Base-by-base conservation (phyloP, 2,888 invertebrate genomes). In the Camponotus fellah region DNA sequence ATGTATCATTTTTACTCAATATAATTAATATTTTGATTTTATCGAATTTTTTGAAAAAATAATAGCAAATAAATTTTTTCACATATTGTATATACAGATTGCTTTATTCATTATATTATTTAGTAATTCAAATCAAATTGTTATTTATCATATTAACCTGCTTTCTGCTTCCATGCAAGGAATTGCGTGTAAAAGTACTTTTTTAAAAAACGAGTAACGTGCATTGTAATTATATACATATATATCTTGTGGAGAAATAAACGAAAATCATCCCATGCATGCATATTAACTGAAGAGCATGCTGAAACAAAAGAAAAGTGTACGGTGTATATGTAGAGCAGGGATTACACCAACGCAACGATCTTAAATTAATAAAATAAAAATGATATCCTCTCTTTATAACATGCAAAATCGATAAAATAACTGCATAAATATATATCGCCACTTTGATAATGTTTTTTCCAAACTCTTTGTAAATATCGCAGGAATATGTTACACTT, bases 251-350 rank as follows among this genome's bases (percentile, higher is more conserved):
- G 56, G 40, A 17, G 56, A 17, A 76, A 71, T 82, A 90, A 92
- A 92, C 60, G 91, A 92, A 91, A 92, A 90, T 90, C 89, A 91
- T 89, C 88, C 90, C 92, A 93, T 93, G 93, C 92, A 93, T 93
- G 93, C 93, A 93, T 89, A 91, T 87, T 91, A 92, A 92, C 76
- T 82, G 90, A 89, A 89, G 89, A 69, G 84, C 93, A 93, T 93
- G 93, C 94, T 93, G 93, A 91, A 93, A 93, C 91, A 93, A 91
- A 91, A 91, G 84, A 43, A 84, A 86, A 88, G 66, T 68, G 60
- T 80, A 74, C 81, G 72, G 72, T 74, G 62, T 60, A 40, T 62
- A 53, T 26, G 49, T 34, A 53, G 76, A 43, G 10, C n/a, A 46
- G 32, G 0, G 40, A 53, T 62, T 49, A 26, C n/a, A 34, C 17